These are phyloP conservation scores for Oplegnathus fasciatus DNA, from an alignment of 2,113 vertebrate genomes.

Conservation along the genomic window DNA sequence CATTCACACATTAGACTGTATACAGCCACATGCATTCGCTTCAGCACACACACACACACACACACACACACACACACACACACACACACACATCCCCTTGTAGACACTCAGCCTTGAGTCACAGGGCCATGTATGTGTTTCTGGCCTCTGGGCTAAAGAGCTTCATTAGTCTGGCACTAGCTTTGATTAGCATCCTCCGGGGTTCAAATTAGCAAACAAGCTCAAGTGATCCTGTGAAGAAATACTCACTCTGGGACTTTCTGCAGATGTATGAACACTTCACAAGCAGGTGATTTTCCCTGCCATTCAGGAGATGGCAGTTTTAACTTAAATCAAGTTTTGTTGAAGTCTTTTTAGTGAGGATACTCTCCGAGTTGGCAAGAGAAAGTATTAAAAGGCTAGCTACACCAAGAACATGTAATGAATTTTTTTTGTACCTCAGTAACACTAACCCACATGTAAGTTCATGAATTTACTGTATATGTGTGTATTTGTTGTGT, in stretches of 20 bases:
- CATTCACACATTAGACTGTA: conserved; percentile 43
- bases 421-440: neutral
- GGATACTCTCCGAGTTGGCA: neutral
- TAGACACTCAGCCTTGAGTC: conserved; percentile 56
- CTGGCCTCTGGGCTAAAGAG: conserved; percentile 70
- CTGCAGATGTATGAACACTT: conserved; percentile 42
- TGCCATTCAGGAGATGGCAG: conserved; percentile 19
- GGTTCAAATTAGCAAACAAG: conserved; percentile 79
- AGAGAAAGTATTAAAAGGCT: neutral
- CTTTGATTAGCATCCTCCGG: conserved; percentile 78
- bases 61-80: conserved; percentile 2
- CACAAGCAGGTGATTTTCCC: conserved; percentile 37
- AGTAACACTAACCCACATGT: neutral
- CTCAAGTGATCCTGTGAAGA: conserved; percentile 72
- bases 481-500: neutral
- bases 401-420: neutral
- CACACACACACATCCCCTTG: conserved; percentile 1
- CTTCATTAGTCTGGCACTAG: conserved; percentile 75
- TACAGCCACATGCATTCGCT: conserved; percentile 36
- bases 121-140: conserved; percentile 51
- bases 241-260: conserved; percentile 42
- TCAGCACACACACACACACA: neutral
- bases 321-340: conserved; percentile 19
- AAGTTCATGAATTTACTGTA: neutral
- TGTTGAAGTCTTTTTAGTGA: neutral